phyloP scores from a whole-genome alignment of 2,113 vertebrate species.

The Cyprinodon brontotheroides region DNA sequence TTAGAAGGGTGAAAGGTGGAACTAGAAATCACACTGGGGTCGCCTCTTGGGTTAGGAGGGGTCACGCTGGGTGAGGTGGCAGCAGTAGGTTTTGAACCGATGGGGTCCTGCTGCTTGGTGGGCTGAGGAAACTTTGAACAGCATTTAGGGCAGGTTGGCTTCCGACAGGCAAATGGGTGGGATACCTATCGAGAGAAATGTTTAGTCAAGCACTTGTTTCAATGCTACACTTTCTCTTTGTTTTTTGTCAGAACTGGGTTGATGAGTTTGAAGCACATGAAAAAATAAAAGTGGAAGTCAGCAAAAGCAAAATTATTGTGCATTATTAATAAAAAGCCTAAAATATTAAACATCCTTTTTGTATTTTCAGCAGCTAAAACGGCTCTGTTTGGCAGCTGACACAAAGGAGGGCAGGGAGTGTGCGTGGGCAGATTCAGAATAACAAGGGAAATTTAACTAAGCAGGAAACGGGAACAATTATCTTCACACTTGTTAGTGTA shows the following conservation, averaged over 20 bases:
- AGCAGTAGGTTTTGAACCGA: constrained; percentile 40
- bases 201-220: not conserved
- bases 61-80: constrained; percentile 64
- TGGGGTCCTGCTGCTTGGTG: constrained; percentile 62
- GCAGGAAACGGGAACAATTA: constrained; percentile 52
- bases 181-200: constrained; percentile 79
- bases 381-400: constrained; percentile 44
- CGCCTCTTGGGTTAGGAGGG: constrained; percentile 58
- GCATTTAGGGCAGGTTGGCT: constrained; percentile 95
- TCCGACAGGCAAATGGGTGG: constrained; percentile 97
- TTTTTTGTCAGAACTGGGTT: not conserved
- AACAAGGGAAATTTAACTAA: constrained; percentile 55
- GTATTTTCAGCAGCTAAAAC: constrained; percentile 39
- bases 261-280: not conserved
- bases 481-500: constrained; percentile 49
- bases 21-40: constrained; percentile 51
- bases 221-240: not conserved
- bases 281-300: constrained; percentile 1
- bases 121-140: constrained; percentile 68
- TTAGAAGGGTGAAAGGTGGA: constrained; percentile 49
- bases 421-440: constrained; percentile 41
- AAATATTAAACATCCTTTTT: constrained; percentile 31
- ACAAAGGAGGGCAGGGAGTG: constrained; percentile 34
- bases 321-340: constrained; percentile 38
- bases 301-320: constrained; percentile 11